Percentiles rank a stretch among this genome's conserved stretches.
Conservation (phyloP, 2,113 vertebrate genomes). For the Penelope pileata region DNA sequence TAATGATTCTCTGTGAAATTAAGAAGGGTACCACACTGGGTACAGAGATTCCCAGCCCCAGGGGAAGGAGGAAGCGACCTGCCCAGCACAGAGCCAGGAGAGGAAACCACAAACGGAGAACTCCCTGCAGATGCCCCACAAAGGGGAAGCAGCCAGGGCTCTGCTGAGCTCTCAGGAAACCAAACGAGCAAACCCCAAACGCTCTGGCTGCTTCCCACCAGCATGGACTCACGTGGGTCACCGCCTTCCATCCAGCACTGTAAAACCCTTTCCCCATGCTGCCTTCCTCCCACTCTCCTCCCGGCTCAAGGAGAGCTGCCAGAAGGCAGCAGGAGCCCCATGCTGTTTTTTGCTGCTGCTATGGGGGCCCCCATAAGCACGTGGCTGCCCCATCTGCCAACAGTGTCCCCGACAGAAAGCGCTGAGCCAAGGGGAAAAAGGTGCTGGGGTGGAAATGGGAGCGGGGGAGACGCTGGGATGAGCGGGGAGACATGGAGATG, state of each 20-base stretch:
- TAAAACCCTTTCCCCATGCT: not conserved
- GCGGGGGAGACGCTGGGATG: not conserved
- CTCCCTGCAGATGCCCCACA: fast-evolving
- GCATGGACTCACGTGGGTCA: not conserved
- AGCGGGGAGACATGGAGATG: not conserved
- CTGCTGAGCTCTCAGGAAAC: fast-evolving
- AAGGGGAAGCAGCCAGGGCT: conserved; percentile 14
- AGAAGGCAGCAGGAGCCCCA: not conserved
- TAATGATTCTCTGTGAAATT: not conserved
- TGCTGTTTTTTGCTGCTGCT: not conserved
- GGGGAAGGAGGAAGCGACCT: not conserved
- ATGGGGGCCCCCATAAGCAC: not conserved
- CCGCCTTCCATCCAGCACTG: fast-evolving
- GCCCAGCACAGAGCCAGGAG: not conserved
- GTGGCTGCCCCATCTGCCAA: not conserved
- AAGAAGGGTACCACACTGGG: not conserved
- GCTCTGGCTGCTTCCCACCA: too few relatives aligned
- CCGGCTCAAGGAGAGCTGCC: not conserved
- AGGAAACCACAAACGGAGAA: conserved; percentile 16
- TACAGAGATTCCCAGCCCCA: not conserved
- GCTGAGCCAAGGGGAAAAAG: not conserved
- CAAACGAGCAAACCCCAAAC: not conserved
- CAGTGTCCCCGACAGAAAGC: not conserved
- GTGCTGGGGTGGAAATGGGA: not conserved
- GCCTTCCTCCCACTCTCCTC: not conserved